phyloP scores from a whole-genome alignment of 2,797 vertebrate species.

The Halcyon badia region DNA sequence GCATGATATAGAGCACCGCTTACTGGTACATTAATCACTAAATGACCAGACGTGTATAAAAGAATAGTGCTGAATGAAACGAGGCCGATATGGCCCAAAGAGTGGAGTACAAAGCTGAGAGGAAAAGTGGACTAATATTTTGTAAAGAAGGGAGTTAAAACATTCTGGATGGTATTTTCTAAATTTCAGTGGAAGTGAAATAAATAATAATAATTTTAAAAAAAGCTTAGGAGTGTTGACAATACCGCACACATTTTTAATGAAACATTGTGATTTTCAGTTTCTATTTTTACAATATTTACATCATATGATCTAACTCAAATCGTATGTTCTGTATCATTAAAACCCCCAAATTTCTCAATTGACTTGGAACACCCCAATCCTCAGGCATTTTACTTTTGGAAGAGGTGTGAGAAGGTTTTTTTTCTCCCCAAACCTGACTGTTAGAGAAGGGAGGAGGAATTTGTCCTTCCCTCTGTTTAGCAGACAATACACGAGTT shows the following conservation, averaged over 20 bases:
- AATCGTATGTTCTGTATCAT: not conserved
- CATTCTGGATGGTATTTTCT: not conserved
- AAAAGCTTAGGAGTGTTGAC: not conserved
- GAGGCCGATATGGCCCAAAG: not conserved
- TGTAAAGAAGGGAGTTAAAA: not conserved
- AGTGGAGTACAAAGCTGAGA: not conserved
- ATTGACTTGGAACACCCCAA: not conserved
- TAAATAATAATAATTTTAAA: not conserved
- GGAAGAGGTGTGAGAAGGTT: not conserved
- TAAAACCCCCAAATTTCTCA: not conserved
- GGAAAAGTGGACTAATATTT: not conserved
- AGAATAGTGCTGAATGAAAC: not conserved
- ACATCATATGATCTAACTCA: not conserved
- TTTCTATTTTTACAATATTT: not conserved
- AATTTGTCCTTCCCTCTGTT: not conserved
- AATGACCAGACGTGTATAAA: not conserved
- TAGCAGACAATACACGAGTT: fast-evolving
- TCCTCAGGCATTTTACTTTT: not conserved
- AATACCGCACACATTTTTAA: not conserved
- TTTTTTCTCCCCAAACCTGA: not conserved
- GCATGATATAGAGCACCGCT: not conserved
- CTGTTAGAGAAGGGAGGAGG: not conserved
- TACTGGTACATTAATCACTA: not conserved
- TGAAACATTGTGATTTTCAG: not conserved
- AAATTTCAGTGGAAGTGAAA: not conserved